Conservation (phyloP, 2,797 vertebrate genomes). For the Monodelphis domestica region DNA sequence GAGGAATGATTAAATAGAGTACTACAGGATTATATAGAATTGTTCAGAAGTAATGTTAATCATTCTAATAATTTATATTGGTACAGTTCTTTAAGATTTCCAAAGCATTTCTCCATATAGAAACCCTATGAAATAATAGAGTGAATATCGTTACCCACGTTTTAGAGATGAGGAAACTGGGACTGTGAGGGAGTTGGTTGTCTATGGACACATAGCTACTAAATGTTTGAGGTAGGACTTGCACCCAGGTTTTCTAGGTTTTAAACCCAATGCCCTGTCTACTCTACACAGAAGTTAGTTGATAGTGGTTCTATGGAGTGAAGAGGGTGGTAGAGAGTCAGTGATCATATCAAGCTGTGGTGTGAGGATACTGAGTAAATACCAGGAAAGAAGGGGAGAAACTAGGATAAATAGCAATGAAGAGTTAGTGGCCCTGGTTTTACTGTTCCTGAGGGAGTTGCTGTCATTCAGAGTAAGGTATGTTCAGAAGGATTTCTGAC, state of each 20-base stretch:
- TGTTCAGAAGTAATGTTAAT: background rate
- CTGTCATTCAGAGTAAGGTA: background rate
- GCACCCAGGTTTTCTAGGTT: background rate
- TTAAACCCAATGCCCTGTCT: background rate
- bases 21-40: background rate
- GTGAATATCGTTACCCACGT: background rate
- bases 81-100: background rate
- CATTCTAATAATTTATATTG: background rate
- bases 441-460: background rate
- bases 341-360: background rate
- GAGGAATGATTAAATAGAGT: background rate
- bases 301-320: background rate
- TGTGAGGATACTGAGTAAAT: background rate
- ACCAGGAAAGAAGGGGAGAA: background rate
- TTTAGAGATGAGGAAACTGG: background rate
- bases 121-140: background rate
- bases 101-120: background rate
- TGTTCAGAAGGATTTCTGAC: background rate
- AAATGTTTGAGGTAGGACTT: background rate
- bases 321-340: background rate
- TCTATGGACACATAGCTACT: background rate
- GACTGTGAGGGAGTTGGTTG: background rate
- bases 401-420: background rate
- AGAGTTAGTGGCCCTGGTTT: background rate
- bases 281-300: background rate